These are phyloP conservation scores for Anolis apletophallus DNA, from an alignment of 2,797 vertebrate species.

Conservation along the genomic window DNA sequence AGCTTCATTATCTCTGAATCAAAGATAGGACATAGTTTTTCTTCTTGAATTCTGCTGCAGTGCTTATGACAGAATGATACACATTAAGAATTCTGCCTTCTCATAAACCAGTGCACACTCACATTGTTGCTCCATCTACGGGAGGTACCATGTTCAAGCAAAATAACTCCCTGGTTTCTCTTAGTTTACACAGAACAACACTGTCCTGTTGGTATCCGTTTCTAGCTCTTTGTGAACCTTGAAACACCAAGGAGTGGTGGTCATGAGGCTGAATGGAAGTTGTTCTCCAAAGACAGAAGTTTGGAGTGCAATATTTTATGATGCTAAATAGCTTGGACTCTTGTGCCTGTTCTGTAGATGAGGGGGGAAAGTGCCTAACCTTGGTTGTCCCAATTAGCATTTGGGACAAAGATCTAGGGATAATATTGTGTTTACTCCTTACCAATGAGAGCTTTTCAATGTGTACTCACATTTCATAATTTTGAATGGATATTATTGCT, in stretches of 20 bases:
- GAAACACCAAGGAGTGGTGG: neutral
- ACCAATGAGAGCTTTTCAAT: slow-evolving; percentile 33
- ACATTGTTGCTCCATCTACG: neutral
- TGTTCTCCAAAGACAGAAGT: neutral
- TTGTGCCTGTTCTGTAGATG: neutral
- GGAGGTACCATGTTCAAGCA: neutral
- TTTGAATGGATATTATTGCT: slow-evolving; percentile 8
- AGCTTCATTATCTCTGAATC: neutral
- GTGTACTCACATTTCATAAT: slow-evolving; percentile 48
- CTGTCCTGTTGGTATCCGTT: neutral
- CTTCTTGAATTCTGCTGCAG: slow-evolving; percentile 9
- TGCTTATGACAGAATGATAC: neutral
- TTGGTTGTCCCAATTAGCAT: neutral
- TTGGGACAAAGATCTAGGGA: neutral
- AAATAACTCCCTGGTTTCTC: neutral
- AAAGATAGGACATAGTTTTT: neutral
- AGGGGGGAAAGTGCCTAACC: neutral
- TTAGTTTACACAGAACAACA: neutral
- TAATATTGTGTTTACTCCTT: slow-evolving; percentile 24
- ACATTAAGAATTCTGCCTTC: neutral
- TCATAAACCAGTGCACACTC: neutral
- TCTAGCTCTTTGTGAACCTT: neutral
- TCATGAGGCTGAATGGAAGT: neutral
- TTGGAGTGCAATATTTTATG: neutral
- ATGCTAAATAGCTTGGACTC: neutral